Evolutionary conservation across 1,140 invertebrate genomes (phyloP).

Genomic region (Lepidurus packardi): DNA sequence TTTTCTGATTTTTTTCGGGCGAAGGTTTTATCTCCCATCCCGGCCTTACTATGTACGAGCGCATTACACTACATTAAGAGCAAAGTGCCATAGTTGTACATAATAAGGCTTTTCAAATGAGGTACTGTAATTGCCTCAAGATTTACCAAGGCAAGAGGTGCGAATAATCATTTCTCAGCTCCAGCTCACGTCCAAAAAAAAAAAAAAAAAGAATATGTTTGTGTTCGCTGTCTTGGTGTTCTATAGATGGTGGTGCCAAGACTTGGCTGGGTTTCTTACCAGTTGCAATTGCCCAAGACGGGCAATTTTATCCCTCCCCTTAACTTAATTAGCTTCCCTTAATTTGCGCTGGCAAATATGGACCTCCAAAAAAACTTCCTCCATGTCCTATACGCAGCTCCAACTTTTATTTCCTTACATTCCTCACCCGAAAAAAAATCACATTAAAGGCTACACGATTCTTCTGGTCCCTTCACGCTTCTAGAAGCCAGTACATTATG

Average conservation of each 20-base stretch:
- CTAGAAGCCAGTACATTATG: too few relatives aligned
- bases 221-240: background rate
- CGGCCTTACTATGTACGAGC: background rate
- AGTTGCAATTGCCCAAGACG: too few relatives aligned
- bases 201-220: background rate
- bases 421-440: too few relatives aligned
- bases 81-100: constrained; percentile 1
- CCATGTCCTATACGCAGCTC: background rate
- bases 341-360: background rate
- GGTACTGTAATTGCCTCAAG: constrained; percentile 7
- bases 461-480: too few relatives aligned
- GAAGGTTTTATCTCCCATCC: too few relatives aligned
- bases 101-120: constrained; percentile 6
- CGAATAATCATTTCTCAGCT: background rate
- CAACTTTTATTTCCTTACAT: too few relatives aligned
- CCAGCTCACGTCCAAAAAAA: background rate
- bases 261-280: background rate
- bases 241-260: background rate
- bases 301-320: background rate
- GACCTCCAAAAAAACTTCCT: background rate
- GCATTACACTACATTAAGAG: constrained; percentile 3
- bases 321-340: constrained; percentile 11
- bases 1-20: too few relatives aligned
- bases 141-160: constrained; percentile 19
- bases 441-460: too few relatives aligned